Percentiles rank a stretch among this genome's conserved stretches.
phyloP scores from a whole-genome alignment of 2,888 invertebrate species.

The Lasioglossum vierecki region DNA sequence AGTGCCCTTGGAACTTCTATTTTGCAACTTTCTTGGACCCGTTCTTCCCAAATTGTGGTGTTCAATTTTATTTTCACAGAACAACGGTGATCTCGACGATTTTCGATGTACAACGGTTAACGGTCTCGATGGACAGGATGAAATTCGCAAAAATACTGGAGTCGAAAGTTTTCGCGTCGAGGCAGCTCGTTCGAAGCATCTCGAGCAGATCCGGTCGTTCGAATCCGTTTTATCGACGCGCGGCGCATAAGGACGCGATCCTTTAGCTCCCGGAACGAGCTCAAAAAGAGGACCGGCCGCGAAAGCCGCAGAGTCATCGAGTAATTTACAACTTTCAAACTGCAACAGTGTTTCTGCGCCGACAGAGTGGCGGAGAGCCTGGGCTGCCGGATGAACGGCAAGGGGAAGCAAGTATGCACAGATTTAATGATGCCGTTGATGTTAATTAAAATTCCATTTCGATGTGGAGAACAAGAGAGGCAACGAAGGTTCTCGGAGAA shows the following conservation, averaged over 20 bases:
- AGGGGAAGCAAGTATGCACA: conserved; percentile 14
- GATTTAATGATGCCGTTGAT: conserved; percentile 41
- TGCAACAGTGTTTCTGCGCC: conserved; percentile 21
- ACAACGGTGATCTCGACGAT: not conserved
- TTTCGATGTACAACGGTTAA: not conserved
- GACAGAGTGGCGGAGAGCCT: not conserved
- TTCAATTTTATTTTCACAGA: not conserved
- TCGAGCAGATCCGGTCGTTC: not conserved
- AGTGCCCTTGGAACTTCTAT: not conserved
- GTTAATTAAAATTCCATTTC: conserved; percentile 54
- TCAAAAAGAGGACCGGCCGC: conserved; percentile 2
- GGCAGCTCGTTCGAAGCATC: not conserved
- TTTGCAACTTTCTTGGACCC: not conserved
- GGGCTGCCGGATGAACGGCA: not conserved
- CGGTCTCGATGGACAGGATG: not conserved
- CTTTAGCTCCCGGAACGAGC: not conserved
- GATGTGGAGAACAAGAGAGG: conserved; percentile 3
- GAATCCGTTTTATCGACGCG: not conserved
- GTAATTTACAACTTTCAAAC: conserved; percentile 36
- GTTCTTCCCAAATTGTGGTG: not conserved
- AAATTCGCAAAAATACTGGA: not conserved
- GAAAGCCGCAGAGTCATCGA: conserved; percentile 24
- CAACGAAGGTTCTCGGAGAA: not conserved
- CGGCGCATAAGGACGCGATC: not conserved
- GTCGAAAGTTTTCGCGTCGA: not conserved